Evolutionary conservation across 1,140 invertebrate species (phyloP).

Genomic region (Paracyclopina nana): DNA sequence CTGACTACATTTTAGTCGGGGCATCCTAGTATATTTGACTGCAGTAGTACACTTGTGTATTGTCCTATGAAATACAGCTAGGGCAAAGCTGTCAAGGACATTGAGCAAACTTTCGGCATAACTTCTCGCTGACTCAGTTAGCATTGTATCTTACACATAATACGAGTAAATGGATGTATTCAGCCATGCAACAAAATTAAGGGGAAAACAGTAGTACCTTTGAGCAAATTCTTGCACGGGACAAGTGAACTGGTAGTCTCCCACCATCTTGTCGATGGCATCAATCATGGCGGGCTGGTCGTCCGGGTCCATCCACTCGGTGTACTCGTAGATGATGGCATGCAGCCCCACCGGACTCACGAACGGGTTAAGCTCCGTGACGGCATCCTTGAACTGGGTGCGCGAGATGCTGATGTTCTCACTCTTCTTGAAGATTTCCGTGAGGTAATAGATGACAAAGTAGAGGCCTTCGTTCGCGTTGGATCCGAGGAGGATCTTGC

Average conservation of each 20-base stretch:
- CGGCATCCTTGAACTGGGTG: conserved; percentile 50
- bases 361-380: conserved; percentile 59
- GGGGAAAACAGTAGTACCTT: too few relatives aligned
- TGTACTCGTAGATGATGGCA: conserved; percentile 63
- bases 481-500: conserved; percentile 71
- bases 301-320: conserved; percentile 65
- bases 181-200: too few relatives aligned
- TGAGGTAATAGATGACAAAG: conserved; percentile 77
- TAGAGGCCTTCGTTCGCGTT: conserved; percentile 86
- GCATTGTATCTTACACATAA: too few relatives aligned
- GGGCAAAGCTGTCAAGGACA: too few relatives aligned
- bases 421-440: conserved; percentile 55
- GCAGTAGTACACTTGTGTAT: too few relatives aligned
- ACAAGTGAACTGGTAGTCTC: conserved; percentile 88
- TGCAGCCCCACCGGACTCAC: conserved; percentile 45
- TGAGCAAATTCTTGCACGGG: conserved; percentile 57
- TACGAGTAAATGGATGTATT: too few relatives aligned
- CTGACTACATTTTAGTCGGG: too few relatives aligned
- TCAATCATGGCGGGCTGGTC: conserved; percentile 58
- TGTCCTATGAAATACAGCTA: too few relatives aligned
- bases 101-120: too few relatives aligned
- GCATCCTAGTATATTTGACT: too few relatives aligned
- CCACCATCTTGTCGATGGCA: conserved; percentile 72
- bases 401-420: conserved; percentile 55
- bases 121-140: too few relatives aligned